Evolutionary conservation across 2,113 vertebrate genomes (phyloP).

Genomic region (Corythornis madagascariensis): DNA sequence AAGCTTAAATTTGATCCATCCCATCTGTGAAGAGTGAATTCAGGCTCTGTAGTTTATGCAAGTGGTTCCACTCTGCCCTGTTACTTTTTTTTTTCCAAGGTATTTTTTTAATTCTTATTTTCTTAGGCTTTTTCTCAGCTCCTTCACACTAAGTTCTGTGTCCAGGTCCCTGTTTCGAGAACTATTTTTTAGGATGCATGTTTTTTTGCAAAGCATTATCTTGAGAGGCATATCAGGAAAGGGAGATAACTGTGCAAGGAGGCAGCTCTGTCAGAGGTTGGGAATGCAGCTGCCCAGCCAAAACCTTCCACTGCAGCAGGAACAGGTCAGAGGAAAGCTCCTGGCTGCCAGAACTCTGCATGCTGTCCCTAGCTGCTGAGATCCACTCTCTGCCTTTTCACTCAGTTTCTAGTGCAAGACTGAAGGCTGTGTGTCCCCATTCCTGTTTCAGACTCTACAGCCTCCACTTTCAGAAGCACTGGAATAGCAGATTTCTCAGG

Average conservation of each 20-base stretch:
- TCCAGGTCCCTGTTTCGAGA: not conserved
- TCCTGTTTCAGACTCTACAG: not conserved
- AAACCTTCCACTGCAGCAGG: constrained; percentile 18
- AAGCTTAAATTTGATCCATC: not conserved
- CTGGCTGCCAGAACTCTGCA: not conserved
- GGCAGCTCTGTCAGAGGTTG: constrained; percentile 44
- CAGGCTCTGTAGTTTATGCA: not conserved
- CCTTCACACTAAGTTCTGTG: not conserved
- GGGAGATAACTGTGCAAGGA: not conserved
- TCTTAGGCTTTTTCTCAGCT: not conserved
- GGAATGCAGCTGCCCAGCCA: constrained; percentile 57
- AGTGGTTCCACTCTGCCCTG: not conserved
- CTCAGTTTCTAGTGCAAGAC: not conserved
- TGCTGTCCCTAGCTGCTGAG: not conserved
- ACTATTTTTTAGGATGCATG: not conserved
- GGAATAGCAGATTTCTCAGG: not conserved
- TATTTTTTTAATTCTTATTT: not conserved
- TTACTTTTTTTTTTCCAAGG: not conserved
- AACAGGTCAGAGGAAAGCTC: not conserved
- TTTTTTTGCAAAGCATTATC: not conserved
- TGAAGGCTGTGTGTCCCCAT: not conserved
- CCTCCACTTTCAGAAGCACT: not conserved
- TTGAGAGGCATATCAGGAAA: not conserved
- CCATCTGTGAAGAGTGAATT: not conserved
- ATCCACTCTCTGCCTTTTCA: not conserved